Percentiles rank a stretch among this genome's conserved stretches.
Evolutionary conservation across 2,797 vertebrate genomes (phyloP).

Genomic region (Limnodromus scolopaceus): DNA sequence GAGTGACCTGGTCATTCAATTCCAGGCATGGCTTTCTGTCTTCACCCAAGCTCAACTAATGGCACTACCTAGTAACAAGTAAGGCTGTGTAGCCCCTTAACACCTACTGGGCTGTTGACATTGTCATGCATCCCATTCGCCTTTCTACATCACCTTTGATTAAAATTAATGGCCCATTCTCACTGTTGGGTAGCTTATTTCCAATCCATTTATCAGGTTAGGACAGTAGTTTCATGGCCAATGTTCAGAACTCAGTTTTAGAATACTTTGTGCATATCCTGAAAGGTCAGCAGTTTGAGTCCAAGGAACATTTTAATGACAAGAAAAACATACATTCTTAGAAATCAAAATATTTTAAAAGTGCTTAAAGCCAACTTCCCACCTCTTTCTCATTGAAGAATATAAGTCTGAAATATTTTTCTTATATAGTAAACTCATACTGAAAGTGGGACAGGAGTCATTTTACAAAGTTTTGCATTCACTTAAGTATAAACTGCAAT

Average conservation of each 20-base stretch:
- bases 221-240: slow-evolving; percentile 86
- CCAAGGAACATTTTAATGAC: slow-evolving; percentile 87
- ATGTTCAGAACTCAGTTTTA: slow-evolving; percentile 85
- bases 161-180: slow-evolving; percentile 98
- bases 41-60: slow-evolving; percentile 98
- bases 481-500: neutral
- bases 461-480: neutral
- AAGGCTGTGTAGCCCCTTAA: slow-evolving; percentile 83
- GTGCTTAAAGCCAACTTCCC: neutral
- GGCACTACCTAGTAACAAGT: slow-evolving; percentile 85
- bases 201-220: slow-evolving; percentile 94
- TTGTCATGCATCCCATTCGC: slow-evolving; percentile 88
- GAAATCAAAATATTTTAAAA: slow-evolving; percentile 26
- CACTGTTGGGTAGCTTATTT: slow-evolving; percentile 92
- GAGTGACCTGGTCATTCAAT: slow-evolving; percentile 98
- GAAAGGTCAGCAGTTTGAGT: slow-evolving; percentile 88
- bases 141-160: slow-evolving; percentile 96
- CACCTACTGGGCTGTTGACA: slow-evolving; percentile 91
- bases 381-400: neutral
- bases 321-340: slow-evolving; percentile 76
- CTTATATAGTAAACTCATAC: slow-evolving; percentile 1
- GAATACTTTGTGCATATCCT: slow-evolving; percentile 82
- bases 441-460: neutral
- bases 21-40: slow-evolving; percentile 93
- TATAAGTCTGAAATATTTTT: neutral